These are phyloP conservation scores for Philhelius pedissequus DNA, from an alignment of 2,888 invertebrate genomes.

Conservation along the genomic window DNA sequence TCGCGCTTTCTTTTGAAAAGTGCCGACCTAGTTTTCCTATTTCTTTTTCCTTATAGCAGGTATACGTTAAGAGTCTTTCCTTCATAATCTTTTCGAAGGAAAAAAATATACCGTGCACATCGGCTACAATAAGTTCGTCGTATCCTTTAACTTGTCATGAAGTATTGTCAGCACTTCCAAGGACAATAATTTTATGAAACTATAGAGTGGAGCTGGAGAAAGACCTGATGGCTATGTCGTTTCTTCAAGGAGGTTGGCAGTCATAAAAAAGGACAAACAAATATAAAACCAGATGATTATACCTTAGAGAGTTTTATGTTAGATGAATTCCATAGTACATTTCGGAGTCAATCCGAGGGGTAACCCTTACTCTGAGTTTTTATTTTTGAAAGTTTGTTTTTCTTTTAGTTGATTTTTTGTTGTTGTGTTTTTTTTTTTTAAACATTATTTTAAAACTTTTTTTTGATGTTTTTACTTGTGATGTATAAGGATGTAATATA, in stretches of 20 bases:
- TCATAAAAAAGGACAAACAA: conserved; percentile 15
- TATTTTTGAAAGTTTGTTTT: conserved; percentile 2
- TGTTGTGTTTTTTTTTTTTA: not conserved
- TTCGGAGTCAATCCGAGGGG: not conserved
- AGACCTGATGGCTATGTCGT: conserved; percentile 11
- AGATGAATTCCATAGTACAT: not conserved
- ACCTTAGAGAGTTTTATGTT: conserved; percentile 25
- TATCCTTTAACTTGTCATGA: conserved; percentile 43
- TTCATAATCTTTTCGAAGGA: conserved; percentile 44
- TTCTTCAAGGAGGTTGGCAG: not conserved
- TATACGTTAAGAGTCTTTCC: not conserved
- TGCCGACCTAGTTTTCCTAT: conserved; percentile 45
- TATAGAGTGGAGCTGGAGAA: not conserved
- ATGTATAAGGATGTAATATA: not conserved
- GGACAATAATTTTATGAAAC: conserved; percentile 56
- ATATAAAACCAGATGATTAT: conserved; percentile 36
- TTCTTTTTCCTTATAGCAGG: not conserved
- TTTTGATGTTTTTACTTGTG: not conserved
- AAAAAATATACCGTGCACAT: conserved; percentile 29
- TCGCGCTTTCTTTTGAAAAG: conserved; percentile 6
- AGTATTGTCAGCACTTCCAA: conserved; percentile 63
- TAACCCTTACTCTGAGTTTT: not conserved
- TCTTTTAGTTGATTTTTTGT: not conserved
- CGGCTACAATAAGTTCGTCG: conserved; percentile 40
- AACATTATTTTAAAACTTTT: conserved; percentile 15